Base-by-base conservation (phyloP, 2,113 vertebrate genomes). In the Manacus vitellinus region DNA sequence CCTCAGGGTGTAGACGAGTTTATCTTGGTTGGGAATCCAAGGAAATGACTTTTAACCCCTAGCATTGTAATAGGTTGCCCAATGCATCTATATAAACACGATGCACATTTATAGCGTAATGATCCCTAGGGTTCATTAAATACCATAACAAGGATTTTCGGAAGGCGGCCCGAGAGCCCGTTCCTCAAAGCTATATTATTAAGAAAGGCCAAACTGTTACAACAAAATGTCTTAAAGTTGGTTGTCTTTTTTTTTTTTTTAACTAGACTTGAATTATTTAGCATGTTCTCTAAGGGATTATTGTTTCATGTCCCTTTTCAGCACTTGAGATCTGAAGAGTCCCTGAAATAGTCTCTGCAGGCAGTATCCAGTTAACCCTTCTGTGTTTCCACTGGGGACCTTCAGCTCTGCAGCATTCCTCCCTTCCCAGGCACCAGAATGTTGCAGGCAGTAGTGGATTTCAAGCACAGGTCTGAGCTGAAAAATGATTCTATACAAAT, bases 1-100 rank as follows among this genome's bases (percentile, higher is more conserved):
- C 94, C 94, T 83, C 51, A 15, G 90, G 74, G 62, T 71, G 85
- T 88, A 95, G 86, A 65, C 89, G 93, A 74, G 83, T 94, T 97
- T 94, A 92, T 95, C 96, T 95, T 68, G 47, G 56, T 92, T 86
- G 44, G 47, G 65, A 91, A 91, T 93, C 83, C 85, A 78, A 94
- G 95, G 96, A 93, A 96, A 96, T 86, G 3, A 78, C 92, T 95
- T 89, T 92, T 95, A 97, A 97, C 78, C 89, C 81, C 46, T 85
- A 67, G 43, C 58, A 37, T n/a, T 94, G 78, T 83, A 76, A 35
- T 59, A 62, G 39, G 39, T 95, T 93, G 71, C 91, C 87, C 81
- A 90, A 90, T 73, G 54, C 96, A 94, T 84, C 84, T 84, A 54
- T 94, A 87, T 85, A 96, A 94, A 87, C 74, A 85, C 8, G 54